Evolutionary conservation across 2,797 vertebrate species (phyloP).

Genomic region (Phoxinus dragarum): DNA sequence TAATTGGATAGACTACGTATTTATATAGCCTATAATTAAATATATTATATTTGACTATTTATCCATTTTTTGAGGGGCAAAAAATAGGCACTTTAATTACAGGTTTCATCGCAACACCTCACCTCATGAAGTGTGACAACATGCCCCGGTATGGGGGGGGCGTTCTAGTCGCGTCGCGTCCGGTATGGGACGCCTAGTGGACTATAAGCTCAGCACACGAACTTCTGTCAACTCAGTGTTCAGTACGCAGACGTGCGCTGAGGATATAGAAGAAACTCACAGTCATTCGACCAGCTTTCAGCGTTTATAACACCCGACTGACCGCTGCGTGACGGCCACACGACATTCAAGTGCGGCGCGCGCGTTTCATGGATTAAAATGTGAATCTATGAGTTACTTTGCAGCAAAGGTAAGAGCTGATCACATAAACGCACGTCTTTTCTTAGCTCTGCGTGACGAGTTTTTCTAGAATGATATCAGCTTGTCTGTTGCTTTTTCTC

Average conservation of each 20-base stretch:
- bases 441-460: background rate
- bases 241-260: conserved; percentile 46
- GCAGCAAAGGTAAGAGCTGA: conserved; percentile 60
- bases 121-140: background rate
- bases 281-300: background rate
- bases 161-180: background rate
- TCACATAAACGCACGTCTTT: background rate
- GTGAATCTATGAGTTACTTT: conserved; percentile 57
- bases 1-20: background rate
- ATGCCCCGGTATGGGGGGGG: conserved; percentile 2
- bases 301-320: background rate
- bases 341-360: conserved; percentile 16
- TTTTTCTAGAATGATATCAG: background rate
- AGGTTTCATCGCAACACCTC: background rate
- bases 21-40: background rate
- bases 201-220: conserved; percentile 49
- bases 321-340: background rate
- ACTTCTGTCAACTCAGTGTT: conserved; percentile 56
- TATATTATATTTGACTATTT: no score
- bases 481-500: background rate
- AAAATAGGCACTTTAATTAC: background rate
- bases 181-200: conserved; percentile 60
- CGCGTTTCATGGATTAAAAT: conserved; percentile 43
- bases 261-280: conserved; percentile 30
- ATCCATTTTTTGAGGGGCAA: background rate